Evolutionary conservation across 1,140 invertebrate species (phyloP), one percentile per base, ranked within the genome.

Genomic region (Arctopsyche grandis): DNA sequence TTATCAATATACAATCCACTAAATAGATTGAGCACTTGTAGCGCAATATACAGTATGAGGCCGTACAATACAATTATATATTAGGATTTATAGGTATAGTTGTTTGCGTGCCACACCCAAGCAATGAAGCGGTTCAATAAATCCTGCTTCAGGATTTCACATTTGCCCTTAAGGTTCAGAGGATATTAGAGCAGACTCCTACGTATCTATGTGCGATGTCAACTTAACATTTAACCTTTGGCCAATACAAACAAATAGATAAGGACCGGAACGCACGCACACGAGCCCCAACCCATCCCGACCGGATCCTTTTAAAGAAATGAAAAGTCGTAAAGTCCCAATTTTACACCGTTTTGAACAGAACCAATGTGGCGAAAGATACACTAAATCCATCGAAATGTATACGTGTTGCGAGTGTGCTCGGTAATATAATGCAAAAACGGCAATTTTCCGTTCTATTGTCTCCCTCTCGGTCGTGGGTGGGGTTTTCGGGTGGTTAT

Each of bases 261-360:
- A 60, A 76, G 43, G 24, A 14, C 60, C 19, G 12, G n/a, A 38
- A 12, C n/a, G 24, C 24, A 63, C 16, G 26, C 21, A 66, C 38
- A 63, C 60, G 24, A 26, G 12, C 3, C 19, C 7, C 63, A 63
- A n/a, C n/a, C n/a, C n/a, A n/a, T n/a, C 56, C 7, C 29, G 29
- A 38, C 7, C 22, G 52, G 48, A 76, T 63, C 74, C 74, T 76
- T 76, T 76, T 76, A 76, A 76, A 76, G 74, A 63, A 76, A 76
- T 76, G 56, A 76, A 75, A 76, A 76, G 74, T 76, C 74, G 74
- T 76, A 76, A 76, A 63, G 26, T 22, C 12, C 46, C 26, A 58
- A 76, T 63, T 76, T 76, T 63, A 76, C 21, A 76, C 16, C 24
- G 14, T 16, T 14, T 29, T 24, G 56, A 76, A 66, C 16, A 74